Base-by-base conservation (phyloP, 2,113 vertebrate species). In the Bubo bubo region DNA sequence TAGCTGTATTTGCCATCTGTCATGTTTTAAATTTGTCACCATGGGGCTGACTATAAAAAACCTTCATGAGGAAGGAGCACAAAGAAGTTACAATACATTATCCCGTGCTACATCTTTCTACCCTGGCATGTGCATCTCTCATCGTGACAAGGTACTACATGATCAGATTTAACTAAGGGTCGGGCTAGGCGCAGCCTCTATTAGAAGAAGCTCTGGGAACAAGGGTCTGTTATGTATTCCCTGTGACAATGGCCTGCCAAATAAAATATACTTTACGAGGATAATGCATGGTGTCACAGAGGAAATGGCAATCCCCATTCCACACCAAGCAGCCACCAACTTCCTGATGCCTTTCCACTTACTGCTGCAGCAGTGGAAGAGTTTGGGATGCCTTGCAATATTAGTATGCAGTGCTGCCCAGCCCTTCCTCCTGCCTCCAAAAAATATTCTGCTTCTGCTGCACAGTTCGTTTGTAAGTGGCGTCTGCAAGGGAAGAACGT, bases 251-350 rank as follows among this genome's bases (percentile, higher is more conserved):
- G 56, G 18, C 10, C 18, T 52, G 62, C 9, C 39, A 91, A 58
- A 88, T 37, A 85, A 82, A 95, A 74, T 23, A 24, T 1, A 12
- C 9, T 86, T 79, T 62, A 50, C 17, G 35, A 39, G n/a, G 52
- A 75, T 15, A 59, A 63, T 21, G 11, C 23, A 52, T 7, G 6
- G 14, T 22, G 18, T 55, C 12, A 58, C 0, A 0, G 12, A 74
- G 10, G 22, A 79, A 62, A 64, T 9, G 2, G 45, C 64, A 10
- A 39, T 56, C 10, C 35, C 4, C 1, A 3, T 53, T 66, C 17
- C 34, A 87, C 4, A 66, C 9, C 8, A 76, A 43, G 35, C n/a
- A 77, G 47, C 8, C 35, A 59, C 10, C 75, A 24, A 45, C 34
- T 84, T 64, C 32, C 59, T 70, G 35, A 56, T 1, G 17, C n/a